Base-by-base conservation (phyloP, 2,113 vertebrate species). In the Platanista minor region DNA sequence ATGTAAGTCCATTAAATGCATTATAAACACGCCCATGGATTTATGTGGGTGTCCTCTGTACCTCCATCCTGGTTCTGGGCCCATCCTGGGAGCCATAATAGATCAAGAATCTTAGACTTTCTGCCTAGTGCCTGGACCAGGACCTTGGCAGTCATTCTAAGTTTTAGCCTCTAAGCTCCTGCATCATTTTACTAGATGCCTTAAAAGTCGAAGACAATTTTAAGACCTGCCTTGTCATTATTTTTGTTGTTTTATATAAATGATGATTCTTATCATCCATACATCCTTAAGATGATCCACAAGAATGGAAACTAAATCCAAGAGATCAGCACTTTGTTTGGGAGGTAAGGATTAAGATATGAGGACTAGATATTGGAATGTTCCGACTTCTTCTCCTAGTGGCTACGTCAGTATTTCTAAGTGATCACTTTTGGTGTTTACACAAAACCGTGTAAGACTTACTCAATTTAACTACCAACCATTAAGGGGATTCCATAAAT, bases 401-500 rank as follows among this genome's bases (percentile, higher is more conserved):
- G 91, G 29, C 8, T 64, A 69, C 80, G 72, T 89, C 14, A 96
- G 36, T 89, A 81, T 97, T 90, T 59, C 69, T 69, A 83, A 96
- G 61, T 71, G 93, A 95, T 94, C 14, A 52, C 71, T 89, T 96
- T 94, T 18, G 41, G 43, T 46, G 33, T 27, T 92, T 89, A 90
- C 21, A 69, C 78, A 81, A 83, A 96, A 86, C 67, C 49, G 39
- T 80, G 5, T 89, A 46, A 96, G 59, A 95, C n/a, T 92, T 88
- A 59, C 46, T 93, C 49, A 82, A 17, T 85, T 95, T 95, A 93
- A 95, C 87, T 89, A 67, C 39, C 33, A 61, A 75, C 82, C 57
- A 49, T 95, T 97, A 78, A 95, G 90, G 87, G 13, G 41, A 96
- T 86, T 90, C 33, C 39, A 88, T 92, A 94, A 93, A 97, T 87